Conservation (phyloP, 2,113 vertebrate species). For the Melanerpes formicivorus region DNA sequence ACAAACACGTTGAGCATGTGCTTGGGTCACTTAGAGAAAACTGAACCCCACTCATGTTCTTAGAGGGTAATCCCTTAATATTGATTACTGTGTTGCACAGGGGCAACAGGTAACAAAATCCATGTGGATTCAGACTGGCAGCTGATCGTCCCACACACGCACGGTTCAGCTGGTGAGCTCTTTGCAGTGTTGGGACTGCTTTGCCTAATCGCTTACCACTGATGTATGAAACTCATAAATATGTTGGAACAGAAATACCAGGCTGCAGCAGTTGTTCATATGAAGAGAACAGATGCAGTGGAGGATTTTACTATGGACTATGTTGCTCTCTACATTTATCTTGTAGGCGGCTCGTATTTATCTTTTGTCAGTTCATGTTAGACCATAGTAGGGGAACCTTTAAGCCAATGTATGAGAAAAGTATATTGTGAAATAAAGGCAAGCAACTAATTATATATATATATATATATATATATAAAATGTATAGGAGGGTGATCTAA, state of each 20-base stretch:
- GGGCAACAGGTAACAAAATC: constrained; percentile 72
- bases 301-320: not conserved
- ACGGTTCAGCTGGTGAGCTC: constrained; percentile 38
- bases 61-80: constrained; percentile 71
- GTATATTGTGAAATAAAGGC: constrained; percentile 10
- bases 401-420: not conserved
- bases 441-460: not conserved
- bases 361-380: not conserved
- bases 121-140: constrained; percentile 45
- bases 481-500: not conserved
- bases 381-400: not conserved
- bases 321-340: constrained; percentile 27
- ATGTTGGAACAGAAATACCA: constrained; percentile 13
- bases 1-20: constrained; percentile 64
- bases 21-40: constrained; percentile 72
- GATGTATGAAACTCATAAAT: constrained; percentile 24
- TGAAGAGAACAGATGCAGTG: constrained; percentile 48
- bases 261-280: constrained; percentile 53
- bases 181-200: not conserved
- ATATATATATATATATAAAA: not conserved
- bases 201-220: constrained; percentile 11
- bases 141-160: constrained; percentile 63
- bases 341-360: not conserved
- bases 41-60: constrained; percentile 69
- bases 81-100: constrained; percentile 69